Evolutionary conservation across 2,888 invertebrate species (phyloP).

Genomic region (Macrophya annulata): DNA sequence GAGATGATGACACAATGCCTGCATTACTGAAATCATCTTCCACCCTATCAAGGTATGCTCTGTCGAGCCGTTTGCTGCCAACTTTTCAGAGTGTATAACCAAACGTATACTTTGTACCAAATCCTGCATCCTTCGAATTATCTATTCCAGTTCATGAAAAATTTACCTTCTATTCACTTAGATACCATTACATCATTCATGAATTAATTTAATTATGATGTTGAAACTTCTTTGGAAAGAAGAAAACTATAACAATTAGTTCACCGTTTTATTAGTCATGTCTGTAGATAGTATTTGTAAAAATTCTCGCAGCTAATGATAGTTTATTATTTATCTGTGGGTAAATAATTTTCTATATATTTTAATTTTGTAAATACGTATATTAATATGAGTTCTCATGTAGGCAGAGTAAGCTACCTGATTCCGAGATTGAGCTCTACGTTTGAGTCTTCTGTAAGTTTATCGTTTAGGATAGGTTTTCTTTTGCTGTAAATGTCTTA

Average conservation of each 20-base stretch:
- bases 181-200: background rate
- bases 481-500: conserved; percentile 23
- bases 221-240: background rate
- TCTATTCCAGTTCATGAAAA: background rate
- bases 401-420: conserved; percentile 36
- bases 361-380: background rate
- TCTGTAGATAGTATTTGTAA: conserved; percentile 13
- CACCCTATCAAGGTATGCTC: conserved; percentile 81
- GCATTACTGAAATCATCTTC: conserved; percentile 80
- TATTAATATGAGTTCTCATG: conserved; percentile 34
- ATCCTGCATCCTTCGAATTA: background rate
- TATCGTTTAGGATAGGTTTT: conserved; percentile 27
- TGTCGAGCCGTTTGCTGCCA: conserved; percentile 46
- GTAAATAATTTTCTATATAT: conserved; percentile 22
- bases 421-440: conserved; percentile 40
- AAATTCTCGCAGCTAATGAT: background rate
- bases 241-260: conserved; percentile 8
- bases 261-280: background rate
- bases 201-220: background rate
- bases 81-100: conserved; percentile 59
- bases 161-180: background rate
- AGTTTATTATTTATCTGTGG: background rate
- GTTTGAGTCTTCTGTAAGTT: conserved; percentile 53
- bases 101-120: background rate
- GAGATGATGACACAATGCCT: conserved; percentile 85